A percentile compares a stretch with the other conserved stretches of the same genome.
These are phyloP conservation scores for Xenopus petersii DNA, from an alignment of 2,797 vertebrate genomes.

Conservation along the genomic window DNA sequence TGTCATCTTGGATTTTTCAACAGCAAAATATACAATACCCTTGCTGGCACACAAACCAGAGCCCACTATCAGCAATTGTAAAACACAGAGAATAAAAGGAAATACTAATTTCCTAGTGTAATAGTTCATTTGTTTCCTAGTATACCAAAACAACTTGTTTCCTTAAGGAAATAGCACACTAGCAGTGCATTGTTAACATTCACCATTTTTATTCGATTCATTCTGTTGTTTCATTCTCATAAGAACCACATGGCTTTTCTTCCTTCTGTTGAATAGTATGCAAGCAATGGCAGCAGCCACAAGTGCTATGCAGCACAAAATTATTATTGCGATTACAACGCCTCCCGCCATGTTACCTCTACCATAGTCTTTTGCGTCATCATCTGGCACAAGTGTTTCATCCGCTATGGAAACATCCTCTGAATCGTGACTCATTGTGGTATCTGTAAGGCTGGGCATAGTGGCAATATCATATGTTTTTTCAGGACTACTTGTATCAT, in stretches of 20 bases:
- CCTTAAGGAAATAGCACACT: neutral
- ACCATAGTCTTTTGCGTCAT: slow-evolving; percentile 47
- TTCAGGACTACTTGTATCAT: slow-evolving; percentile 5
- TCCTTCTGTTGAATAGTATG: slow-evolving; percentile 62
- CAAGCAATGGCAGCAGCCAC: slow-evolving; percentile 59
- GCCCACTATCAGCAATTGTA: too few relatives aligned
- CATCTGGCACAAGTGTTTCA: neutral
- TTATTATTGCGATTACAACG: slow-evolving; percentile 64
- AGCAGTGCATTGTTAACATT: neutral
- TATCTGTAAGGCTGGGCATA: neutral
- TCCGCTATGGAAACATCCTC: neutral
- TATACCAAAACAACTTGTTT: neutral
- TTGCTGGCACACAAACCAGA: too few relatives aligned
- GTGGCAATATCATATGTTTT: neutral
- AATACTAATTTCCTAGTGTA: too few relatives aligned
- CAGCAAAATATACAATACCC: too few relatives aligned
- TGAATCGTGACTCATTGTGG: neutral
- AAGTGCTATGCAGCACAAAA: slow-evolving; percentile 63
- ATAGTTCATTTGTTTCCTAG: too few relatives aligned
- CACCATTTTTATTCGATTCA: slow-evolving; percentile 52
- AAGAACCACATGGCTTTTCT: slow-evolving; percentile 55
- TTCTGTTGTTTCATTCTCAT: slow-evolving; percentile 68
- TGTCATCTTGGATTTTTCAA: too few relatives aligned
- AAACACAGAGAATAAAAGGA: too few relatives aligned
- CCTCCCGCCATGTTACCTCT: slow-evolving; percentile 59